phyloP scores from a whole-genome alignment of 2,797 vertebrate genomes.

The Setipinna tenuifilis region DNA sequence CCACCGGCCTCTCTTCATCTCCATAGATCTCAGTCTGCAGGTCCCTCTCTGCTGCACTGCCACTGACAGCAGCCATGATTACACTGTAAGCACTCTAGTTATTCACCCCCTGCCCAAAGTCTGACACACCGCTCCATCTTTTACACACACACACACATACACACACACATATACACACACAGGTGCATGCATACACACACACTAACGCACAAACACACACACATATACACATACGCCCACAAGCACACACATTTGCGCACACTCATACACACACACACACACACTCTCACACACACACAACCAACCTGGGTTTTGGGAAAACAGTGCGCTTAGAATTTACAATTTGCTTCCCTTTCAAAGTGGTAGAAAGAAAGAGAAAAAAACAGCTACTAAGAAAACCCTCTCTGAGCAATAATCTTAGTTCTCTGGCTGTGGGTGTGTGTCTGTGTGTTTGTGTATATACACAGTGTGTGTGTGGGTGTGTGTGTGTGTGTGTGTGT shows the following conservation, averaged over 20 bases:
- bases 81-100: slow-evolving; percentile 83
- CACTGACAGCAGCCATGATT: slow-evolving; percentile 82
- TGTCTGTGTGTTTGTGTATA: neutral
- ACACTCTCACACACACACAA: slow-evolving; percentile 60
- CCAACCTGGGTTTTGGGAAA: slow-evolving; percentile 64
- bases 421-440: neutral
- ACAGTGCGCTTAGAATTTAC: slow-evolving; percentile 20
- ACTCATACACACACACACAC: slow-evolving; percentile 28
- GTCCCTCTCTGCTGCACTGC: slow-evolving; percentile 18
- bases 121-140: slow-evolving; percentile 79
- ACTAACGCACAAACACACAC: slow-evolving; percentile 71
- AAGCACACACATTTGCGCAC: slow-evolving; percentile 19
- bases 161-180: slow-evolving; percentile 25
- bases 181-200: slow-evolving; percentile 59
- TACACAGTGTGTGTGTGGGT: too few relatives aligned
- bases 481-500: neutral
- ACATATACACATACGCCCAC: slow-evolving; percentile 66
- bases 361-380: neutral
- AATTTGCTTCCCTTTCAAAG: slow-evolving; percentile 15
- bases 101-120: slow-evolving; percentile 82
- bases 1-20: slow-evolving; percentile 78
- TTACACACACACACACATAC: slow-evolving; percentile 18
- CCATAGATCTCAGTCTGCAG: slow-evolving; percentile 64
- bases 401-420: neutral
- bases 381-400: neutral